These are phyloP conservation scores for Aricia agestis DNA, from an alignment of 1,140 invertebrate species.

Conservation along the genomic window DNA sequence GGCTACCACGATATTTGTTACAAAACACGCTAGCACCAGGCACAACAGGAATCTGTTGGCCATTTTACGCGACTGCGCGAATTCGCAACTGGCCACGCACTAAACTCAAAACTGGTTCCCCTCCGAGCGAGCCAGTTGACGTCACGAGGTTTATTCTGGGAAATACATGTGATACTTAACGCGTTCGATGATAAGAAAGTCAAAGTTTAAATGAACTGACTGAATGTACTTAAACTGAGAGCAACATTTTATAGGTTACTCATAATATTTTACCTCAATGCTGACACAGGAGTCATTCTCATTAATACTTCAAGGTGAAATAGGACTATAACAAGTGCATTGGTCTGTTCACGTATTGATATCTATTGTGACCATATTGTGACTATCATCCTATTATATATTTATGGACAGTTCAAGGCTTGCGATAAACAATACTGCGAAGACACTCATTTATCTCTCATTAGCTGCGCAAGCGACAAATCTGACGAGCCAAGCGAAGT, in stretches of 20 bases:
- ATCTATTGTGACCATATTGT: background rate
- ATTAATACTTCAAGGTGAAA: no score
- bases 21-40: conserved; percentile 35
- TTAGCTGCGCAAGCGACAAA: background rate
- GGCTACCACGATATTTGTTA: conserved; percentile 27
- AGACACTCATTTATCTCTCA: background rate
- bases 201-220: background rate
- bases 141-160: conserved; percentile 30
- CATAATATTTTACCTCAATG: background rate
- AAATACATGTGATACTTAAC: conserved; percentile 22
- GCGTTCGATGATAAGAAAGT: background rate
- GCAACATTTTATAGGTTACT: background rate
- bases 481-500: no score
- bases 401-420: background rate
- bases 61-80: conserved; percentile 30
- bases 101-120: conserved; percentile 19
- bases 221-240: no score
- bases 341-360: background rate
- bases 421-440: background rate
- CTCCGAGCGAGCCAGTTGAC: background rate
- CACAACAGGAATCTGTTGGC: conserved; percentile 39
- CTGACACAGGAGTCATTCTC: no score
- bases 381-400: background rate
- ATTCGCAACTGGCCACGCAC: conserved; percentile 21
- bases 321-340: background rate